Evolutionary conservation across 2,113 vertebrate species (phyloP), one percentile per base, ranked within the genome.

Genomic region (Pollachius pollachius): DNA sequence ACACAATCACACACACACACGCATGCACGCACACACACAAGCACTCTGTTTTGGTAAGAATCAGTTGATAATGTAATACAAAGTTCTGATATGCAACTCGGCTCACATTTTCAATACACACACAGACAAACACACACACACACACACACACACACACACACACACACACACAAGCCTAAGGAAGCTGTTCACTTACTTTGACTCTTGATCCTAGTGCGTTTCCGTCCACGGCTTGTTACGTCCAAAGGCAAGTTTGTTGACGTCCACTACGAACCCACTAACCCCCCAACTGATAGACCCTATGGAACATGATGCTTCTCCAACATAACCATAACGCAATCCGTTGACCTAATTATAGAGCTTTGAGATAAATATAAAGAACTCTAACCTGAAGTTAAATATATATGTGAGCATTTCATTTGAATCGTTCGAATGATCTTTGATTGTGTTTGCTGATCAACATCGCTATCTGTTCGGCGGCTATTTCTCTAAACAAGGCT

Each of bases 161-260:
- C 37, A 62, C 60, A 70, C 68, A 70, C 58, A 69, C 37, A 62
- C 21, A 62, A 13, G 41, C 19, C 23, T 18, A 17, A 27, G 57
- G 65, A 58, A 77, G 27, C 71, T 63, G 25, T 54, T 68, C 77
- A 84, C 54, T 81, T 34, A 90, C 5, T 86, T 69, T 80, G 68
- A 77, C 82, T 84, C 81, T 95, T 82, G 86, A 87, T 95, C 94
- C 89, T 94, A 97, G 92, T 90, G 84, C 86, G 89, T 91, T 97
- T 96, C 85, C 92, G 92, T 89, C 94, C 94, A 56, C 92, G 91
- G 85, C 88, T 96, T 91, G 94, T 97, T 94, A 92, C 91, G 84
- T 97, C 94, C 88, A 95, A 93, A 98, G 94, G 95, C 96, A 97
- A 96, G 95, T 93, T 81, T 30, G 67, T 34, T 87, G 76, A 73